Evolutionary conservation across 2,113 vertebrate species (phyloP), one percentile per base, ranked within the genome.

Genomic region (Heterotis niloticus): DNA sequence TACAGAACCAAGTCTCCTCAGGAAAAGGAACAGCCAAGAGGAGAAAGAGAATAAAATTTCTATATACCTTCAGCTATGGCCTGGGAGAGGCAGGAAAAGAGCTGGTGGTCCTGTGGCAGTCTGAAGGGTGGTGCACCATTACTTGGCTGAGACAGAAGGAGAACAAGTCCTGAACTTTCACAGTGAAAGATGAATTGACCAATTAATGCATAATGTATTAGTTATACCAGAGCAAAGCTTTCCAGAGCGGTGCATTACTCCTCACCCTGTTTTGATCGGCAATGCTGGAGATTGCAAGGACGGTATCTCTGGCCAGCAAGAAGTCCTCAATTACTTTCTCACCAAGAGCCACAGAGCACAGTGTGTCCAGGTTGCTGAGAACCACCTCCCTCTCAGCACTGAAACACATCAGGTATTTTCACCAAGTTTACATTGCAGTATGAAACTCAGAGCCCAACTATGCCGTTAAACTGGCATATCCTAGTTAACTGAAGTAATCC

Each of bases 341-440:
- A 5, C 92, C 92, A 69, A 99, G 88, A 18, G 94, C 96, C 28
- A 92, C 88, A 1, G 90, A 92, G 80, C 96, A 93, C 83, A 99
- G 90, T 0, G 94, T 93, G 69, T 98, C 95, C 88, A 99, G 85
- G 85, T 99, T 99, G 89, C 96, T 95, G 3, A 95, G 94, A 64
- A 97, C 91, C 76, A 98, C 96, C 86, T 98, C 96, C 76, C 95
- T 92, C 78, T 98, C 95, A 60, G 94, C 93, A 81, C 98, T 99
- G 52, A 26, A 23, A 56, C 12, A 59, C 10, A 12, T n/a, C n/a
- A n/a, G n/a, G n/a, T n/a, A n/a, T n/a, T n/a, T n/a, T n/a, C 11
- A 71, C 2, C 20, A 24, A 82, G 10, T 14, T 64, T 29, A 34
- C 5, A 65, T 59, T 18, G 51, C 44, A 76, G 20, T 62, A 11